A percentile compares a stretch with the other conserved stretches of the same genome.
phyloP scores from a whole-genome alignment of 1,140 invertebrate species.

The Homalodisca vitripennis region DNA sequence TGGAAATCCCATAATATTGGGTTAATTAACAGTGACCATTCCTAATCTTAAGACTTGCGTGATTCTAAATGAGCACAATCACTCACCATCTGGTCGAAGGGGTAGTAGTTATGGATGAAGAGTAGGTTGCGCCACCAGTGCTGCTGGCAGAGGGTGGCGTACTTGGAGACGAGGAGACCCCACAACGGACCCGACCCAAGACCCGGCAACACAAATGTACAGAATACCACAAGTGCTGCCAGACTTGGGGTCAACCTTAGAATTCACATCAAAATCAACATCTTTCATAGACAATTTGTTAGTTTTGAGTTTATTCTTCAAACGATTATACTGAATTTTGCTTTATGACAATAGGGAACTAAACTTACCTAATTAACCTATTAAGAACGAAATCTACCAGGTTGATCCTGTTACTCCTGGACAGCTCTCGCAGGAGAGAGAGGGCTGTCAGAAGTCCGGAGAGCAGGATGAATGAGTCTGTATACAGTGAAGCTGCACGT shows the following conservation, averaged over 20 bases:
- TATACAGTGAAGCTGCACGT: conserved; percentile 69
- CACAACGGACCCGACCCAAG: conserved; percentile 59
- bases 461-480: conserved; percentile 71
- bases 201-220: conserved; percentile 59
- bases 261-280: conserved; percentile 35
- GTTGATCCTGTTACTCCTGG: conserved; percentile 9
- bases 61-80: too few species aligned
- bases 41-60: too few species aligned
- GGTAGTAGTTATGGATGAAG: conserved; percentile 67
- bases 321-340: not conserved
- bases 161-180: conserved; percentile 60
- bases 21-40: too few species aligned
- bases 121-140: conserved; percentile 68
- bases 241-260: conserved; percentile 56
- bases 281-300: not conserved
- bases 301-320: not conserved
- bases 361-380: conserved; percentile 31
- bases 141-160: conserved; percentile 59
- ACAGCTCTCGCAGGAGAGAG: conserved; percentile 53
- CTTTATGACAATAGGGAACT: not conserved
- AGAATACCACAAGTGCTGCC: conserved; percentile 57
- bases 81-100: conserved; percentile 65
- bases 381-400: conserved; percentile 3
- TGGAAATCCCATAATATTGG: too few species aligned
- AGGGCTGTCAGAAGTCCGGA: conserved; percentile 67